A percentile compares a stretch with the other conserved stretches of the same genome.
Evolutionary conservation across 2,888 invertebrate genomes (phyloP).

Genomic region (Dolichopus griseipennis): DNA sequence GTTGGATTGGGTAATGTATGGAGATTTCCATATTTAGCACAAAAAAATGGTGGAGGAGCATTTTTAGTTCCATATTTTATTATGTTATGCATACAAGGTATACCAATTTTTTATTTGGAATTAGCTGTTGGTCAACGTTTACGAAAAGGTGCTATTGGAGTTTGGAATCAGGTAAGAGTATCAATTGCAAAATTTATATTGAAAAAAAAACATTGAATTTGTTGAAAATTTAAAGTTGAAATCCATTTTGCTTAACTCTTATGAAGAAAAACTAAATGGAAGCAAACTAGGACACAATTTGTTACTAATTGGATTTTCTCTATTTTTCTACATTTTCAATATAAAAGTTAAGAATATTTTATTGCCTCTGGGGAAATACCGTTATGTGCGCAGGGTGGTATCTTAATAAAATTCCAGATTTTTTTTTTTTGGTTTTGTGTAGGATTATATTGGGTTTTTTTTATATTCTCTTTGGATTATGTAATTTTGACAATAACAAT

Average conservation of each 20-base stretch:
- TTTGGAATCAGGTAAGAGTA: slow-evolving; percentile 68
- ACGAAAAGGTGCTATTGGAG: slow-evolving; percentile 88
- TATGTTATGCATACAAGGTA: slow-evolving; percentile 88
- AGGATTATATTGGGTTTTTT: no score
- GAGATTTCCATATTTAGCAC: slow-evolving; percentile 90
- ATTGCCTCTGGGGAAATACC: no score
- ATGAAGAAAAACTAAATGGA: neutral
- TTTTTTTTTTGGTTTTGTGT: no score
- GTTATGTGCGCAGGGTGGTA: no score
- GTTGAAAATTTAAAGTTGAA: neutral
- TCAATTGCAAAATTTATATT: neutral
- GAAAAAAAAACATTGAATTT: neutral
- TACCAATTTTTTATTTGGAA: slow-evolving; percentile 93
- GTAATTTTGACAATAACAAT: no score
- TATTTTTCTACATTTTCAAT: no score
- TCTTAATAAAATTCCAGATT: no score
- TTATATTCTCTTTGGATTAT: no score
- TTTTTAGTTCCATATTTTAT: slow-evolving; percentile 94
- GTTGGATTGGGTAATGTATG: slow-evolving; percentile 92
- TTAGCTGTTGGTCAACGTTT: slow-evolving; percentile 89
- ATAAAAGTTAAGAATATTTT: no score
- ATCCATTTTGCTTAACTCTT: neutral
- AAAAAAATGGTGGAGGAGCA: slow-evolving; percentile 94
- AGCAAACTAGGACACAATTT: no score
- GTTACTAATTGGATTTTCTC: no score